phyloP scores from a whole-genome alignment of 2,888 invertebrate species.

The Eupithecia pulchellata region DNA sequence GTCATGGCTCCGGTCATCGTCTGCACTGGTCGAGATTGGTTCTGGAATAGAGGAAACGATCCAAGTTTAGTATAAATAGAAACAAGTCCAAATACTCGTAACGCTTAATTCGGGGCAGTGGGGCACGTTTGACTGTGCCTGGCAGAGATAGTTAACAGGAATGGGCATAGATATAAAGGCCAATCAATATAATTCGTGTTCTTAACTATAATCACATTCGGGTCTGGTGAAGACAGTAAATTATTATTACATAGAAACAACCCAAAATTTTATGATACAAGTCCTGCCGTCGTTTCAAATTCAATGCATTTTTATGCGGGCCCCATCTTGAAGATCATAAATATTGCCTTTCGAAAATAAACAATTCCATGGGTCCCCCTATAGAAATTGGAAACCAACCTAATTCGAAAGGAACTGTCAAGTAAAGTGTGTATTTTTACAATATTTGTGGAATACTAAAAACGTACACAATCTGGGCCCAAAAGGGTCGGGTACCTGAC shows the following conservation, averaged over 20 bases:
- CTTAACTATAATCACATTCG: not conserved
- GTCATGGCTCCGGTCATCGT: slow-evolving; percentile 67
- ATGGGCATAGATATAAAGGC: not conserved
- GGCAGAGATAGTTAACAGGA: slow-evolving; percentile 7
- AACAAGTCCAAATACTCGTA: not conserved
- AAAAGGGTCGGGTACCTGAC: slow-evolving; percentile 75
- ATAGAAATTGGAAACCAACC: slow-evolving; percentile 40
- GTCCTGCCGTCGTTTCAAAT: slow-evolving; percentile 20
- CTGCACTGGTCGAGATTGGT: slow-evolving; percentile 83
- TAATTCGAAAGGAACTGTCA: slow-evolving; percentile 48
- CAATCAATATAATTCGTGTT: not conserved
- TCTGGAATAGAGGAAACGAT: slow-evolving; percentile 70
- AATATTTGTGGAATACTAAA: slow-evolving; percentile 58
- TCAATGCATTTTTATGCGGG: slow-evolving; percentile 17
- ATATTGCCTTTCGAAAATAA: slow-evolving; percentile 37
- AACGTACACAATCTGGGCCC: slow-evolving; percentile 62
- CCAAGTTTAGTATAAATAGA: slow-evolving; percentile 30
- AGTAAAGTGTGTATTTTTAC: slow-evolving; percentile 43
- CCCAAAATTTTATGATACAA: not conserved
- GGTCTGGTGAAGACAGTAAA: not conserved
- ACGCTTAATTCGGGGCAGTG: slow-evolving; percentile 6
- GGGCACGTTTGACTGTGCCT: slow-evolving; percentile 5
- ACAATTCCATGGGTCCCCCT: slow-evolving; percentile 36
- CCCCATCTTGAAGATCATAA: slow-evolving; percentile 2
- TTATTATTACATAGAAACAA: slow-evolving; percentile 7